Evolutionary conservation across 2,113 vertebrate species (phyloP).

Genomic region (Tylochromis polylepis): DNA sequence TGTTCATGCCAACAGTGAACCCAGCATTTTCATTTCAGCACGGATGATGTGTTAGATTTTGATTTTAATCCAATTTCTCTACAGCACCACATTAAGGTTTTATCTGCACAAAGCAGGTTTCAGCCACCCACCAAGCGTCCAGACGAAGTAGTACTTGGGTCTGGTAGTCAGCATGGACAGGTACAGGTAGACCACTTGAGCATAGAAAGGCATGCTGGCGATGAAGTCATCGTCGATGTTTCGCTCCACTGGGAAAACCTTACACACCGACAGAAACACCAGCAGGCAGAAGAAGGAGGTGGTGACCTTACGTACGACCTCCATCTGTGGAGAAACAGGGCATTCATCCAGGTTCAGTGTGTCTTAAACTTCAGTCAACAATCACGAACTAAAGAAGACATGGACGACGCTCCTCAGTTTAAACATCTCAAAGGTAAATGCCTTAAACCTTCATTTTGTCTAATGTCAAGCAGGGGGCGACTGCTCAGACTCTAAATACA

Average conservation of each 20-base stretch:
- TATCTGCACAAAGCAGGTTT: background rate
- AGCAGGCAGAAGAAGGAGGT: constrained; percentile 85
- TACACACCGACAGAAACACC: constrained; percentile 84
- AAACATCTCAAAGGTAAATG: background rate
- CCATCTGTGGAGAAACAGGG: constrained; percentile 70
- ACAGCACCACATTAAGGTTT: background rate
- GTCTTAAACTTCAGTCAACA: background rate
- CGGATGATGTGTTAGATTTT: background rate
- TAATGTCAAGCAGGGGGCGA: background rate
- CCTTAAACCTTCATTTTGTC: background rate
- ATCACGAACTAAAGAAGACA: background rate
- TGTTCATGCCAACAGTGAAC: background rate
- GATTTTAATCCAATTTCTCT: background rate
- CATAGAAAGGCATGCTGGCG: constrained; percentile 79
- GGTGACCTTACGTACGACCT: constrained; percentile 83
- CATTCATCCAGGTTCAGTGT: background rate
- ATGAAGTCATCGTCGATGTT: constrained; percentile 86
- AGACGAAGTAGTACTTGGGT: constrained; percentile 95
- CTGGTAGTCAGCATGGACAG: constrained; percentile 89
- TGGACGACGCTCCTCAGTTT: background rate
- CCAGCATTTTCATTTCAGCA: background rate
- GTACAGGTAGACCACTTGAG: constrained; percentile 83
- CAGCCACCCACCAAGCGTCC: constrained; percentile 85
- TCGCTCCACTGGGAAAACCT: constrained; percentile 83
- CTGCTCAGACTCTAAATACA: background rate